Percentiles rank a stretch among this genome's conserved stretches.
Conservation (phyloP, 1,140 invertebrate species). For the Penaeus vannamei region DNA sequence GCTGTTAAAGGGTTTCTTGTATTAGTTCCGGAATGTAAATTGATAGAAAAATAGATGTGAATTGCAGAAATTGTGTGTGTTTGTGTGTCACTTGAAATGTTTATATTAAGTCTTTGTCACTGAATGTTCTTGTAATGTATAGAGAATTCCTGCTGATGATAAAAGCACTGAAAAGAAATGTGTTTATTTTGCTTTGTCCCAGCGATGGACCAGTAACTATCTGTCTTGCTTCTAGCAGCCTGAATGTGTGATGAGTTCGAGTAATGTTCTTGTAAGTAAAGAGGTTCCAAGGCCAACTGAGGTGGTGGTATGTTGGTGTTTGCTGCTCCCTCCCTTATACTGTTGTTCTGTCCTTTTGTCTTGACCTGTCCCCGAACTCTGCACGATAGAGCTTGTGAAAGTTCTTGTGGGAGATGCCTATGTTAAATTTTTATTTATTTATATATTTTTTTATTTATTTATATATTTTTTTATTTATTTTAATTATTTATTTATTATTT, state of each 20-base stretch:
- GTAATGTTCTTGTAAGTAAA: slow-evolving; percentile 60
- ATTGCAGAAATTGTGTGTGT: no score
- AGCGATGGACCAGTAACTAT: slow-evolving; percentile 31
- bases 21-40: no score
- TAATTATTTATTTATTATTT: no score
- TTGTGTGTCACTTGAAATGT: no score
- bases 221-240: slow-evolving; percentile 60
- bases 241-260: slow-evolving; percentile 67
- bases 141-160: slow-evolving; percentile 1
- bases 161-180: slow-evolving; percentile 3
- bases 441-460: not conserved
- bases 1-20: no score
- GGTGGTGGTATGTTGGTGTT: slow-evolving; percentile 62
- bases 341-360: not conserved
- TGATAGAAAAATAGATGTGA: no score
- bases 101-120: no score
- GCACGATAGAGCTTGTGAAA: no score
- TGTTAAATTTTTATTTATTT: not conserved
- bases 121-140: not conserved
- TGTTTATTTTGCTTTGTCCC: slow-evolving; percentile 32
- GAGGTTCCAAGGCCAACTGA: slow-evolving; percentile 56
- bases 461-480: not conserved
- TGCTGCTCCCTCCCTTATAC: slow-evolving; percentile 15
- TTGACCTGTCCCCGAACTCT: slow-evolving; percentile 27
- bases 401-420: no score